A percentile compares a stretch with the other conserved stretches of the same genome.
phyloP scores from a whole-genome alignment of 2,888 invertebrate genomes.

The Melanchra persicariae region DNA sequence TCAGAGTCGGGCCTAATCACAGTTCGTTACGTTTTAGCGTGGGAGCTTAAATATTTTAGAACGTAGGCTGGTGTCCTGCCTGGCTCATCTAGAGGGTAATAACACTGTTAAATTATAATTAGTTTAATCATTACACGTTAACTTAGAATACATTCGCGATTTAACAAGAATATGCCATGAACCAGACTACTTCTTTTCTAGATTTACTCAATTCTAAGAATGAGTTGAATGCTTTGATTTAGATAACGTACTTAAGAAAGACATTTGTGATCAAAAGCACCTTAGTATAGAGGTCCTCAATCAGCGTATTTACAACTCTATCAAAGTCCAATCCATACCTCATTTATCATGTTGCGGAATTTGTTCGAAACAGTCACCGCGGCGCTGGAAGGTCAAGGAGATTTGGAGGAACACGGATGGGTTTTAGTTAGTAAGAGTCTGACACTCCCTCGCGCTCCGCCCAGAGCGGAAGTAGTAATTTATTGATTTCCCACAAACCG shows the following conservation, averaged over 20 bases:
- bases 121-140: constrained; percentile 16
- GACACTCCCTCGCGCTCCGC: too few species aligned
- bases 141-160: background rate
- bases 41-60: constrained; percentile 55
- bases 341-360: background rate
- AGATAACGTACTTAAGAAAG: background rate
- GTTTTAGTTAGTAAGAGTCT: too few species aligned
- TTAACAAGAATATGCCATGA: background rate
- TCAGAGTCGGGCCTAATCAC: constrained; percentile 58
- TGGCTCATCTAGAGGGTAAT: constrained; percentile 22
- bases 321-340: too few species aligned
- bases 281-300: background rate
- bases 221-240: background rate
- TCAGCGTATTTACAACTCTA: background rate
- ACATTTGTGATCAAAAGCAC: too few species aligned
- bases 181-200: background rate
- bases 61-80: constrained; percentile 31
- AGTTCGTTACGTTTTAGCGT: constrained; percentile 56
- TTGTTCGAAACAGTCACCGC: too few species aligned
- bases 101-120: constrained; percentile 18
- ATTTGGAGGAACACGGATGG: too few species aligned
- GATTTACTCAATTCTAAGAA: background rate
- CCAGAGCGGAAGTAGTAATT: too few species aligned
- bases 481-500: too few species aligned
- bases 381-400: too few species aligned